phyloP scores from a whole-genome alignment of 2,888 invertebrate genomes.

The Himalopsyche japonica region DNA sequence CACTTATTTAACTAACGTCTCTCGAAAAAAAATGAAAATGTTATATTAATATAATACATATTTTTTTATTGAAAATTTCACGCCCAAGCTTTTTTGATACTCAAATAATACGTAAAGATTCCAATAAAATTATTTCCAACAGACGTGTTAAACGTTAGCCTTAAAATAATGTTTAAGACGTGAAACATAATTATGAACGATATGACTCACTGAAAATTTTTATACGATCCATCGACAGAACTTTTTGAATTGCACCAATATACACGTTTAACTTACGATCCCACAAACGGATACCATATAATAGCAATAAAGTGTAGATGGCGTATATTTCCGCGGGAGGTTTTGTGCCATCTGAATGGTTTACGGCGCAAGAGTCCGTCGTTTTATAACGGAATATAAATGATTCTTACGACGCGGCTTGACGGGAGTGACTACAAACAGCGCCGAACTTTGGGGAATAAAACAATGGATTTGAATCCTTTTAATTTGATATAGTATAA shows the following conservation, averaged over 20 bases:
- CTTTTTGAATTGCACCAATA: constrained; percentile 1
- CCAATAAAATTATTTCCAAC: no score
- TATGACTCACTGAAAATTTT: neutral
- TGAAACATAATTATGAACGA: neutral
- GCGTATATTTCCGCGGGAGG: constrained; percentile 5
- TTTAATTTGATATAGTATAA: no score
- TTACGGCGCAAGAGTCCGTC: constrained; percentile 5
- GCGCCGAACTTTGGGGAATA: neutral
- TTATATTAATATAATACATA: no score
- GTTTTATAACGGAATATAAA: constrained; percentile 22
- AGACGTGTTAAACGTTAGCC: no score
- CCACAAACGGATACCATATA: neutral
- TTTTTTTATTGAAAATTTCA: no score
- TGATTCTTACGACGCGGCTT: constrained; percentile 2
- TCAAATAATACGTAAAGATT: no score
- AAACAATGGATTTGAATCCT: no score
- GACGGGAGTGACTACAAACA: neutral
- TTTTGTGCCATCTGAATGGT: constrained; percentile 9
- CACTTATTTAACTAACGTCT: no score
- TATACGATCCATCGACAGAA: neutral
- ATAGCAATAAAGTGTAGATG: neutral
- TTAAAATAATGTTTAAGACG: neutral
- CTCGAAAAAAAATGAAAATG: no score
- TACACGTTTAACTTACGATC: neutral
- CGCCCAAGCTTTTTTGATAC: no score